Evolutionary conservation across 2,113 vertebrate genomes (phyloP).

Genomic region (Perognathus longimembris): DNA sequence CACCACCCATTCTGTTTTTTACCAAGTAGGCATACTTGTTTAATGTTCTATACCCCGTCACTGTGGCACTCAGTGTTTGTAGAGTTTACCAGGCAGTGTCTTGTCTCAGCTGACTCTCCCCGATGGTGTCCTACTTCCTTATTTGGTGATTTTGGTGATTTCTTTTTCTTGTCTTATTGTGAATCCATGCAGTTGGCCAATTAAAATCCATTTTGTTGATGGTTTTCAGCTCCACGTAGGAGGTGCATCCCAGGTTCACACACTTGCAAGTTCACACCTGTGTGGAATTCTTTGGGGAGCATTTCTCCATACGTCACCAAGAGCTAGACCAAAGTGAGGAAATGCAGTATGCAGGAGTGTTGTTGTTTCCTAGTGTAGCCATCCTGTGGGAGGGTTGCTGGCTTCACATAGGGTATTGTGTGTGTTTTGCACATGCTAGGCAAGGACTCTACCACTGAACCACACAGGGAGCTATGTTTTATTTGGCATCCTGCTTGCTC

Average conservation of each 20-base stretch:
- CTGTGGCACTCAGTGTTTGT: not conserved
- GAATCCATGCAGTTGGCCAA: not conserved
- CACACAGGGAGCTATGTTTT: not conserved
- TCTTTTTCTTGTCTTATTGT: not conserved
- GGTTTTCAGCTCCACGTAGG: not conserved
- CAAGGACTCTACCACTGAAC: not conserved
- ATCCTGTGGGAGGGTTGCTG: too few species aligned
- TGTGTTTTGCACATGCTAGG: too few species aligned
- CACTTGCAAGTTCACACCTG: not conserved
- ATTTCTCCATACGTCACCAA: too few species aligned
- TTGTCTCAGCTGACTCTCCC: not conserved
- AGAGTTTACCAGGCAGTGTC: not conserved
- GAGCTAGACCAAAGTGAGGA: too few species aligned
- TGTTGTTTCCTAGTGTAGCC: too few species aligned
- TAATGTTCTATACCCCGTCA: not conserved
- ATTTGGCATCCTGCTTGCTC: not conserved
- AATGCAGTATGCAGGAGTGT: too few species aligned
- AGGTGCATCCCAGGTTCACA: not conserved
- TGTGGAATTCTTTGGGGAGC: too few species aligned
- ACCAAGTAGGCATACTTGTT: not conserved
- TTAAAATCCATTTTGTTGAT: conserved; percentile 8
- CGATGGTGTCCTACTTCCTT: not conserved
- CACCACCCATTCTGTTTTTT: too few species aligned
- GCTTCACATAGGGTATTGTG: too few species aligned
- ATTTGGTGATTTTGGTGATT: not conserved